Evolutionary conservation across 2,113 vertebrate species (phyloP), one percentile per base, ranked within the genome.

Genomic region (Sebastes fasciatus): DNA sequence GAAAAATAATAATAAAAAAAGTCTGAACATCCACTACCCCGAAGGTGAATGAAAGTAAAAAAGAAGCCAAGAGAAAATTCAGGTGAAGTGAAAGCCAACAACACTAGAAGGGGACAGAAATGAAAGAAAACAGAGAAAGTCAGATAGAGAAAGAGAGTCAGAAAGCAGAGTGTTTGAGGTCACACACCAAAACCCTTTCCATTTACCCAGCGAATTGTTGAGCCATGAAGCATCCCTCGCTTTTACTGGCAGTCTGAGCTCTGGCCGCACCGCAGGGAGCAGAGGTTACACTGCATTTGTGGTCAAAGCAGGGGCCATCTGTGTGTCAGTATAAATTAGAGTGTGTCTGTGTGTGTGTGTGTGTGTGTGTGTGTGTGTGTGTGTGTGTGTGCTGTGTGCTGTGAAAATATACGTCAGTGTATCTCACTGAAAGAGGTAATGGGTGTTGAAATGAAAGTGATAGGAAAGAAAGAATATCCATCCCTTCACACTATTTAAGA

Each of bases 181-280:
- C 90, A 91, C 90, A 88, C 86, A 93, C 84, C 85, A 91, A 34
- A 95, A 93, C 71, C 90, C 94, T 96, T 95, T 95, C 94, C 92
- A 94, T 94, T 94, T 94, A 95, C 93, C 91, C 92, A 92, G 94
- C 92, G 73, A 95, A 96, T 96, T 95, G 93, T 93, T 96, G 90
- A 94, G 94, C 93, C 93, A 94, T 96, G 96, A 96, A 95, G 95
- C 94, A 95, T 94, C 93, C 85, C 91, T 80, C 72, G 85, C 82
- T 91, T 95, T 96, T 95, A 96, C 94, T 95, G 96, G 94, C 94
- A 95, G 92, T 74, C 88, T 84, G 91, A 88, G 91, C 80, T 88
- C 80, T 42, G 82, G 82, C 86, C 85, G 80, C 93, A 95, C 95
- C 94, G 49, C 95, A 93, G 94, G 93, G 94, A 92, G 91, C 92